These are phyloP conservation scores for Microtus montanus DNA, from an alignment of 2,113 vertebrate genomes.

Conservation along the genomic window DNA sequence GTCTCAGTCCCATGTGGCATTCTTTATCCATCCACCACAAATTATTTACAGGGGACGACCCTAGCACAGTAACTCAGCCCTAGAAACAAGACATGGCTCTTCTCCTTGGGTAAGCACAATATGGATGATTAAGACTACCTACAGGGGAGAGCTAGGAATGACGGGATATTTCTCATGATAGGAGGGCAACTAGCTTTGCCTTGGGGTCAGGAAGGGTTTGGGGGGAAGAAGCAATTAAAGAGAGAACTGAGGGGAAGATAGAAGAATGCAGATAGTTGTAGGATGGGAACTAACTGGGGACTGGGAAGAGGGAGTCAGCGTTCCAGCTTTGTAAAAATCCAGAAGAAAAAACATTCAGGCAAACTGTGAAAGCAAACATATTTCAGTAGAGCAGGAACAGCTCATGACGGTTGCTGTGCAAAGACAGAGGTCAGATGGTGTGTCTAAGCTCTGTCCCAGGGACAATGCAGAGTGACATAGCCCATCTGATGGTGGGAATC, in stretches of 20 bases:
- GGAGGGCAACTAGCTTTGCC: background rate
- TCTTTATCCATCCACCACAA: background rate
- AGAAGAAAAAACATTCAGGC: background rate
- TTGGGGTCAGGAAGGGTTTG: background rate
- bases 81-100: background rate
- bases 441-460: conserved; percentile 14
- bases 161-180: background rate
- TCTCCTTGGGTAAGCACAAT: background rate
- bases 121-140: background rate
- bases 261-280: background rate
- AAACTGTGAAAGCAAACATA: conserved; percentile 7
- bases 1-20: background rate
- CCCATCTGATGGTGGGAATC: conserved; percentile 11
- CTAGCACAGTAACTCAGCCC: background rate
- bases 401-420: background rate
- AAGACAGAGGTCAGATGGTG: background rate
- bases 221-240: background rate
- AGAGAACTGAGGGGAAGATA: background rate
- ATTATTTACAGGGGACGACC: background rate
- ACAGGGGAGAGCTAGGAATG: background rate
- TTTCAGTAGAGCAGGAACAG: background rate
- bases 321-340: background rate
- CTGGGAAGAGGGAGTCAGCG: background rate
- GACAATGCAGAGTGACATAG: background rate
- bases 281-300: background rate